A percentile compares a stretch with the other conserved stretches of the same genome.
Evolutionary conservation across 2,888 invertebrate genomes (phyloP).

Genomic region (Eulithis prunata): DNA sequence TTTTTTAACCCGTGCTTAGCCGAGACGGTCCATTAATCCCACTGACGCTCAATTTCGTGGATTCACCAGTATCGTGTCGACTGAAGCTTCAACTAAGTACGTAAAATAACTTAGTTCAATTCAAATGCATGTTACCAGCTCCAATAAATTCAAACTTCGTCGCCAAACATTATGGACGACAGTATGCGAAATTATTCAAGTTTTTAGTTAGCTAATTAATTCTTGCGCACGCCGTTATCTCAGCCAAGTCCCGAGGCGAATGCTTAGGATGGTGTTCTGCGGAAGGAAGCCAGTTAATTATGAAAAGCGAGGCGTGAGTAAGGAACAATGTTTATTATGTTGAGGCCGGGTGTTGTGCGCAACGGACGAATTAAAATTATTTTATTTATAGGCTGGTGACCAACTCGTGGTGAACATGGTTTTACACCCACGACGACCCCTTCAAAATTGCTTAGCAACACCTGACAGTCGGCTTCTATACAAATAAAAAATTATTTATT

Average conservation of each 20-base stretch:
- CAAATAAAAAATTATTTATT: too few species aligned
- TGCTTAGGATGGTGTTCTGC: conserved; percentile 23
- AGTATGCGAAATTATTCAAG: conserved; percentile 34
- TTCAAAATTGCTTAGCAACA: too few species aligned
- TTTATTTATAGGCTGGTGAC: too few species aligned
- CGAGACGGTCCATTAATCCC: too few species aligned
- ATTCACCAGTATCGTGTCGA: too few species aligned
- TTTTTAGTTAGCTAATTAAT: conserved; percentile 38
- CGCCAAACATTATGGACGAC: conserved; percentile 20
- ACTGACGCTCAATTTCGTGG: too few species aligned
- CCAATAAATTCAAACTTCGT: conserved; percentile 23
- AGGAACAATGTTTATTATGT: background rate
- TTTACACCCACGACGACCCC: too few species aligned
- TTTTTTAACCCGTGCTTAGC: too few species aligned
- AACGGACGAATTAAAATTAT: background rate
- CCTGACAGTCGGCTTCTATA: too few species aligned
- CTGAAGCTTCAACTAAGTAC: background rate
- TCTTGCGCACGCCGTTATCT: conserved; percentile 36
- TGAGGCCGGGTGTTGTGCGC: conserved; percentile 2
- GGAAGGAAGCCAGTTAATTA: conserved; percentile 7
- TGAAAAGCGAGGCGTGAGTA: conserved; percentile 1
- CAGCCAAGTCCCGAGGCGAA: conserved; percentile 20
- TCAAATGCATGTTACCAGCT: conserved; percentile 8
- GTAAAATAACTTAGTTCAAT: background rate
- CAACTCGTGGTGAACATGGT: too few species aligned